Evolutionary conservation across 2,888 invertebrate species (phyloP), one percentile per base, ranked within the genome.

Genomic region (Cantharis rufa): DNA sequence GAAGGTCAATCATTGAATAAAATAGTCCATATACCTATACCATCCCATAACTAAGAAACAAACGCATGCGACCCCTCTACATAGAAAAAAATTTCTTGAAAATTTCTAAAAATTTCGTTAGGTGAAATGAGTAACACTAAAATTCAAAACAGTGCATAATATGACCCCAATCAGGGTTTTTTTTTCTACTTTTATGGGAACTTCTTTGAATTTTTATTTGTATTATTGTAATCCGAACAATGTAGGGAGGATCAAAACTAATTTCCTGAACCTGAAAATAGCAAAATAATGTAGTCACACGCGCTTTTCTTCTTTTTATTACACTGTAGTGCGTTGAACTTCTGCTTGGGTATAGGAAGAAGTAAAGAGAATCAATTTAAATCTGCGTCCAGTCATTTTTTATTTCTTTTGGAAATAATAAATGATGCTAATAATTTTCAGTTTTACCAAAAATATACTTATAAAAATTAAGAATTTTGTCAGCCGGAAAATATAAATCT

Each of bases 21-120:
- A 69, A 28, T 69, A 69, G 27, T 32, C 27, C 69, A 69, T 69
- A 16, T 27, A 69, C 69, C 69, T 69, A 69, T 15, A 28, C 68
- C 68, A 27, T 24, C n/a, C 32, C 15, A 21, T 13, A 68, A 48
- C n/a, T 48, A 48, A n/a, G 1, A 48, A n/a, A 13, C 32, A 1
- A 32, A 32, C 13, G 32, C 13, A 13, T 28, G 3, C 32, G n/a
- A 32, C 13, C n/a, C 32, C 13, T 28, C 11, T 28, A 11, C 11
- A 28, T 10, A 3, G 11, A 28, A 28, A 28, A 27, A 28, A 28
- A 24, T 9, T 9, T 21, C 1, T 5, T 21, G 5, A 21, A 21
- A 21, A 21, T 21, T 21, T 21, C 0, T 21, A 21, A 21, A 21
- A 21, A 21, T 21, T 21, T 21, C 5, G 3, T 21, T 21, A 21